Evolutionary conservation across 2,888 invertebrate genomes (phyloP).

Genomic region (Pimpla rufipes): DNA sequence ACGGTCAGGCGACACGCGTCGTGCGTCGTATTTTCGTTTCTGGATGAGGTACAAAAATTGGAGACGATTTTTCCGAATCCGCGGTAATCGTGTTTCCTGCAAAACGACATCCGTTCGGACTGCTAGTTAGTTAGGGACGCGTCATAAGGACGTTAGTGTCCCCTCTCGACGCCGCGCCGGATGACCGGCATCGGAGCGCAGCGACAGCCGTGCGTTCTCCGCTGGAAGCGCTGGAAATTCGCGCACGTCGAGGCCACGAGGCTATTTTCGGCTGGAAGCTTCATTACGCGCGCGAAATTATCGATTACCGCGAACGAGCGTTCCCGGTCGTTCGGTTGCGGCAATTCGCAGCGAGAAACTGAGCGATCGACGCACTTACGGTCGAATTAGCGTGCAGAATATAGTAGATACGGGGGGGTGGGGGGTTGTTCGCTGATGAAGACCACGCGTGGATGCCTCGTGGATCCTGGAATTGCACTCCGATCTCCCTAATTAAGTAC

Average conservation of each 20-base stretch:
- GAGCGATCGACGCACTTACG: conserved; percentile 9
- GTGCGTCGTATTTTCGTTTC: no score
- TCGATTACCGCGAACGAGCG: conserved; percentile 46
- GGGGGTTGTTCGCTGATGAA: background rate
- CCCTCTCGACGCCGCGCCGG: background rate
- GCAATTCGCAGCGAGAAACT: conserved; percentile 23
- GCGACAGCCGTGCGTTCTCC: no score
- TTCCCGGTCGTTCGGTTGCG: conserved; percentile 18
- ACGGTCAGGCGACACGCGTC: no score
- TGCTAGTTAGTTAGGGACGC: no score
- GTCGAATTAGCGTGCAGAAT: conserved; percentile 12
- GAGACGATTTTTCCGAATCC: no score
- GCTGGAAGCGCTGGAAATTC: background rate
- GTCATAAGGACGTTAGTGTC: background rate
- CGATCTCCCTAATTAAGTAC: conserved; percentile 19
- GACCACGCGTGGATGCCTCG: background rate
- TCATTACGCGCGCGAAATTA: conserved; percentile 41
- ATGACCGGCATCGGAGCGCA: no score
- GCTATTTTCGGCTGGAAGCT: conserved; percentile 14
- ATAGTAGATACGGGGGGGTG: background rate
- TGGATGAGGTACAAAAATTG: no score
- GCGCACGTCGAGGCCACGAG: no score
- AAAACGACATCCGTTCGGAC: no score
- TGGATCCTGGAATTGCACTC: background rate
- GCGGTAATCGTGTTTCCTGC: no score